Conservation (phyloP, 2,888 invertebrate genomes). For the Drosophila peninsularis region DNA sequence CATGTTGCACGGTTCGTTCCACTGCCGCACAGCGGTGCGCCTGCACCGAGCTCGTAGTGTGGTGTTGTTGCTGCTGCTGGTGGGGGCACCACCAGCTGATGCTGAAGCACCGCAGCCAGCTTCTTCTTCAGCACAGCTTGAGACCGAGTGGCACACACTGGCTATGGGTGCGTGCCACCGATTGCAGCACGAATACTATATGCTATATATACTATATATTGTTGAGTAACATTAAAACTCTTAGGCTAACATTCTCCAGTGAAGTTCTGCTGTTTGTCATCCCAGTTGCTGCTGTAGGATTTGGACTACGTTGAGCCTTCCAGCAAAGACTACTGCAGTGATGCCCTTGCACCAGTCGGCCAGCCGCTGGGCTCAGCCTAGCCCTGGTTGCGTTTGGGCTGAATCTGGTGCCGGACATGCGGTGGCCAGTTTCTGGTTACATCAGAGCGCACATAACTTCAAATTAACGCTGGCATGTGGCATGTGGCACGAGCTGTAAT, state of each 20-base stretch:
- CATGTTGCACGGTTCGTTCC: conserved; percentile 46
- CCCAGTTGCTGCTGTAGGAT: conserved; percentile 26
- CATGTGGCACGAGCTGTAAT: conserved; percentile 23
- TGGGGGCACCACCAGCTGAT: conserved; percentile 44
- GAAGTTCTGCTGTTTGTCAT: no score
- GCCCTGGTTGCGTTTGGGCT: no score
- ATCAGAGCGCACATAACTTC: conserved; percentile 72
- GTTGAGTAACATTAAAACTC: no score
- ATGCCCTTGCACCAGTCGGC: conserved; percentile 26
- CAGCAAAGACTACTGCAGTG: conserved; percentile 14
- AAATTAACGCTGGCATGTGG: conserved; percentile 57
- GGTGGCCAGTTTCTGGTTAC: conserved; percentile 52
- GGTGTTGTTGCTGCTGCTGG: conserved; percentile 28
- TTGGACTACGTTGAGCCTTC: conserved; percentile 8
- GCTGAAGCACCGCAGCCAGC: conserved; percentile 8
- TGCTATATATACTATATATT: not conserved
- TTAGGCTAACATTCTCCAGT: no score
- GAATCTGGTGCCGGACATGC: not conserved
- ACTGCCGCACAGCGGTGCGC: conserved; percentile 32
- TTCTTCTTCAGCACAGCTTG: conserved; percentile 10
- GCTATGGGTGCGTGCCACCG: conserved; percentile 3
- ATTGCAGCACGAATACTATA: not conserved
- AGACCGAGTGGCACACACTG: conserved; percentile 18
- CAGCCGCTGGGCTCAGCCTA: not conserved
- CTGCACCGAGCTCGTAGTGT: conserved; percentile 50